These are phyloP conservation scores for Eublepharis macularius DNA, from an alignment of 2,113 vertebrate genomes.

Conservation along the genomic window DNA sequence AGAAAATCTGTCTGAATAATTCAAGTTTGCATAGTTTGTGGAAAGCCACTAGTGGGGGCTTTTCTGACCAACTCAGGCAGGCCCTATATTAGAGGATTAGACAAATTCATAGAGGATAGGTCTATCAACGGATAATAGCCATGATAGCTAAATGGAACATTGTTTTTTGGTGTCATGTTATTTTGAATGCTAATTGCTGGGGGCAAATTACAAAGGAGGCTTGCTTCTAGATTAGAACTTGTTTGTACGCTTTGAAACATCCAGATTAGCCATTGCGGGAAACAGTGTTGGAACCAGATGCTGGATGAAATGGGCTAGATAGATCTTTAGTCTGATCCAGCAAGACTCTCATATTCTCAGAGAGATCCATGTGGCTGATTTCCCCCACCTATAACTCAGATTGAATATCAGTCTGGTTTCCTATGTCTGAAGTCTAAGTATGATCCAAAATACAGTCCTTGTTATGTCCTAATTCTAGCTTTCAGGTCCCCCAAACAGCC, in stretches of 20 bases:
- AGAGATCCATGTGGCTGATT: neutral
- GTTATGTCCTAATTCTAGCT: neutral
- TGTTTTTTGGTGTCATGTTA: neutral
- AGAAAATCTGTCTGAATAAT: no score
- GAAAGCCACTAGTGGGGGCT: no score
- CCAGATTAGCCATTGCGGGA: neutral
- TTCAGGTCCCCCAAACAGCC: neutral
- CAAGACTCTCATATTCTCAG: neutral
- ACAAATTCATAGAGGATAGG: no score
- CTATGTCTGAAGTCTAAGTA: neutral
- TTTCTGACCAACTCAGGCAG: no score
- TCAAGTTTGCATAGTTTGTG: no score
- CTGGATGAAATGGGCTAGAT: neutral
- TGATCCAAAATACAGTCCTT: neutral
- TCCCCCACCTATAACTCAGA: neutral
- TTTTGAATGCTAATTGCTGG: no score
- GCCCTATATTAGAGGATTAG: no score
- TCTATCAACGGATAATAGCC: neutral
- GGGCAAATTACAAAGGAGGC: no score
- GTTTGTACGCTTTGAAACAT: neutral
- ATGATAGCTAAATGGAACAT: neutral
- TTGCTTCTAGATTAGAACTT: no score
- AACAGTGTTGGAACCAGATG: neutral
- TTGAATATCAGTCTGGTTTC: neutral
- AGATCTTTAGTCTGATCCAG: neutral